Percentiles rank a stretch among this genome's conserved stretches.
These are phyloP conservation scores for Puntigrus tetrazona DNA, from an alignment of 2,113 vertebrate species.

Conservation along the genomic window DNA sequence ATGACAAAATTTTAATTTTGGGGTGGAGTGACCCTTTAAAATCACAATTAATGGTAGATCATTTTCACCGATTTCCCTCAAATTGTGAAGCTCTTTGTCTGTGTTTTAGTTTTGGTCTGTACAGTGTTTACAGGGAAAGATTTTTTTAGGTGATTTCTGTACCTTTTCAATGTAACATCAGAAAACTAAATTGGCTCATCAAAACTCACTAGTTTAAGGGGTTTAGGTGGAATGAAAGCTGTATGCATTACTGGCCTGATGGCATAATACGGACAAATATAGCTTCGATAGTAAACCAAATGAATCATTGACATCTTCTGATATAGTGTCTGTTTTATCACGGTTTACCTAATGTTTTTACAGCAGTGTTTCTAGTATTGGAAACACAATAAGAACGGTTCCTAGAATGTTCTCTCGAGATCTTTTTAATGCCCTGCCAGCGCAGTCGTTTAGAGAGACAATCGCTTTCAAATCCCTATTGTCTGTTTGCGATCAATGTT, in stretches of 20 bases:
- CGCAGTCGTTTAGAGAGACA: constrained; percentile 35
- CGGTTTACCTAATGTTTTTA: constrained; percentile 34
- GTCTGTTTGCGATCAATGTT: constrained; percentile 47
- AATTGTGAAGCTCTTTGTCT: too few species aligned
- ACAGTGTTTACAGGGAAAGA: too few species aligned
- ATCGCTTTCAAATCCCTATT: constrained; percentile 48
- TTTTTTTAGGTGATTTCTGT: neutral
- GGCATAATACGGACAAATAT: neutral
- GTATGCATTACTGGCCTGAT: constrained; percentile 14
- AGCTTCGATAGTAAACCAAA: constrained; percentile 20
- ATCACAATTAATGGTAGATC: too few species aligned
- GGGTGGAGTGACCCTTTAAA: too few species aligned
- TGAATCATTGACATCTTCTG: constrained; percentile 37
- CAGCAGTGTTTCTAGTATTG: constrained; percentile 24
- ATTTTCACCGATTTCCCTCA: too few species aligned
- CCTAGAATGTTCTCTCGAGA: constrained; percentile 37
- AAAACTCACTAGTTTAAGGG: neutral
- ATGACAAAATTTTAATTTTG: neutral
- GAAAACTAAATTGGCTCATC: constrained; percentile 9
- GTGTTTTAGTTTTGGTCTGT: too few species aligned
- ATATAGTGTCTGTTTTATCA: constrained; percentile 21
- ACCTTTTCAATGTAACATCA: neutral
- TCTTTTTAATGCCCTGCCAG: constrained; percentile 38
- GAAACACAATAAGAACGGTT: constrained; percentile 27
- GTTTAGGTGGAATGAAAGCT: neutral